A percentile compares a stretch with the other conserved stretches of the same genome.
Evolutionary conservation across 2,113 vertebrate species (phyloP).

Genomic region (Hyaena hyaena): DNA sequence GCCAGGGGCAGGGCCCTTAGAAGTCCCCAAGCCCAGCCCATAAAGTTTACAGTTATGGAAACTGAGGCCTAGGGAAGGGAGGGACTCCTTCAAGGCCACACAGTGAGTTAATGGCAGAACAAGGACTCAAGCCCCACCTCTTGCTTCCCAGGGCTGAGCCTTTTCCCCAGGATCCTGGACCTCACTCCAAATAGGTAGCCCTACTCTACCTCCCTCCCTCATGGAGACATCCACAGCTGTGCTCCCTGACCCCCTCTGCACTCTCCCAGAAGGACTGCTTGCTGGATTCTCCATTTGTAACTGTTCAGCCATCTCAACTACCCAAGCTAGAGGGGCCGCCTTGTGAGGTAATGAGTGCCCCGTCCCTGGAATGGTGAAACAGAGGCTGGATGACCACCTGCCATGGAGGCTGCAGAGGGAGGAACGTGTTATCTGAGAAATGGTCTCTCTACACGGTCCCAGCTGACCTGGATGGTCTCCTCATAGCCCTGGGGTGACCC

Average conservation of each 20-base stretch:
- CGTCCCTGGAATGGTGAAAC: background rate
- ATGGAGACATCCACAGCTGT: background rate
- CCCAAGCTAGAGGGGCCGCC: background rate
- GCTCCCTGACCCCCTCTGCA: background rate
- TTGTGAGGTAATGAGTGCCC: background rate
- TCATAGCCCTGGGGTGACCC: background rate
- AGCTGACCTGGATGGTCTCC: background rate
- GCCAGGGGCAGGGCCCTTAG: background rate
- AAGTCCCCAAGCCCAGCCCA: background rate
- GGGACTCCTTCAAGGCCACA: background rate
- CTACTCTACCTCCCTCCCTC: background rate
- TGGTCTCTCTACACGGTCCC: background rate
- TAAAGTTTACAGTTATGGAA: conserved; percentile 39
- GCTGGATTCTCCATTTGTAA: conserved; percentile 11
- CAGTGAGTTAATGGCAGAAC: background rate
- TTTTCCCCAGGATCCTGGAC: background rate
- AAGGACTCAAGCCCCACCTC: background rate
- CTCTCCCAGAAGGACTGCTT: background rate
- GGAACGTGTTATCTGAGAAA: background rate
- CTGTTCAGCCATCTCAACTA: background rate
- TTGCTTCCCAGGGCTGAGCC: background rate
- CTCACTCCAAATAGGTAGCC: background rate
- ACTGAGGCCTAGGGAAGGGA: conserved; percentile 30
- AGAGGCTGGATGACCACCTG: background rate
- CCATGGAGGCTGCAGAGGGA: background rate